These are phyloP conservation scores for Macrochelys suwanniensis DNA, from an alignment of 2,797 vertebrate species.

Conservation along the genomic window DNA sequence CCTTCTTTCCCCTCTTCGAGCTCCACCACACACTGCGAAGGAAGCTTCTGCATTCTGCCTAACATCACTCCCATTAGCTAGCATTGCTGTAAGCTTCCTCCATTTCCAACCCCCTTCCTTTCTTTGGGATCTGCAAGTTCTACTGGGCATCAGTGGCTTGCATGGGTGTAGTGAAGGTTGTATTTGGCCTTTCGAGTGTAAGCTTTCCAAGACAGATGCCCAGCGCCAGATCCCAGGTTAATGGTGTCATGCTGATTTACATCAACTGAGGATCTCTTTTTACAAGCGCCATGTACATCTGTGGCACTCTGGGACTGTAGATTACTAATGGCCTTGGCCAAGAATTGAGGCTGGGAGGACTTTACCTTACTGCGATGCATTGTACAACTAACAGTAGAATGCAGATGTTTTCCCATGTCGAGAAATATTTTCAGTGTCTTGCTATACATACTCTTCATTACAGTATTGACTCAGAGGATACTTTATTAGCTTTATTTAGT, in stretches of 20 bases:
- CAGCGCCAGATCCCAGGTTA: background rate
- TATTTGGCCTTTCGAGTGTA: background rate
- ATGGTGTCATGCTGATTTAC: background rate
- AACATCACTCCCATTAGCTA: too few relatives aligned
- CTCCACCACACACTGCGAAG: background rate
- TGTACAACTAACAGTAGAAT: background rate
- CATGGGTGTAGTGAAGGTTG: background rate
- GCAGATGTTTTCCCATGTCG: background rate
- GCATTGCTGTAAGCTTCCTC: background rate
- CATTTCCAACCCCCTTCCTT: background rate
- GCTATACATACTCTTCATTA: too few relatives aligned
- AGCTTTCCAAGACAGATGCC: rapidly evolving
- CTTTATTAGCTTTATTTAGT: background rate
- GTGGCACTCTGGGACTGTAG: background rate
- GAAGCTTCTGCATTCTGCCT: too few relatives aligned
- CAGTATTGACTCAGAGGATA: background rate
- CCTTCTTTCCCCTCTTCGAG: background rate
- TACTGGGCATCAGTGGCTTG: background rate
- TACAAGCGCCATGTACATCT: background rate
- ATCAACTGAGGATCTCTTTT: background rate
- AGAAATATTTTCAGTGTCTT: background rate
- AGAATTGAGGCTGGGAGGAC: background rate
- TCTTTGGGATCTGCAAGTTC: rapidly evolving
- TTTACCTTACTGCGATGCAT: background rate
- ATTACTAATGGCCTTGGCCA: background rate